phyloP scores from a whole-genome alignment of 2,113 vertebrate genomes.

The Lagopus muta region DNA sequence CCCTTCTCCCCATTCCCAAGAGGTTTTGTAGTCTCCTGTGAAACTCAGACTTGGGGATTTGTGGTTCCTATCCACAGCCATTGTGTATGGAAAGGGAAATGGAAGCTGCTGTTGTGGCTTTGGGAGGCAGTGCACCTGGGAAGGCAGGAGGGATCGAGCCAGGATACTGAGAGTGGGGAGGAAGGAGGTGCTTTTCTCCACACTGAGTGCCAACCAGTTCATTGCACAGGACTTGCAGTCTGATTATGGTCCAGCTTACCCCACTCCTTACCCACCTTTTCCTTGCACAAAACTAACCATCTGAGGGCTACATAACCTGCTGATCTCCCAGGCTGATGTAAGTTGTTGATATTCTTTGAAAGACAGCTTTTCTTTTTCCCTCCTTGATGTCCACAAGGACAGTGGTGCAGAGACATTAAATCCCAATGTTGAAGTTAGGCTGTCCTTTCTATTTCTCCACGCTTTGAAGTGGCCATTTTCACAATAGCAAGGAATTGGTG shows the following conservation, averaged over 20 bases:
- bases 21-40: neutral
- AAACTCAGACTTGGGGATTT: neutral
- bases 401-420: neutral
- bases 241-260: neutral
- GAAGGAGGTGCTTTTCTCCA: neutral
- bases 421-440: neutral
- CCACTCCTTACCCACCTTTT: neutral
- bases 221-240: neutral
- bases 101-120: neutral
- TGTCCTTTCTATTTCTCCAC: neutral
- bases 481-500: constrained; percentile 21
- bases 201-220: neutral
- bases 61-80: neutral
- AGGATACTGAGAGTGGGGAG: neutral
- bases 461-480: neutral
- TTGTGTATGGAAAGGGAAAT: neutral
- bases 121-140: neutral
- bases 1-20: neutral
- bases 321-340: neutral
- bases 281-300: neutral
- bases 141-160: neutral
- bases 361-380: rapidly evolving
- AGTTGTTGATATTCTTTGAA: neutral
- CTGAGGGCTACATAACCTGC: neutral
- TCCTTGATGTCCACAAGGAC: rapidly evolving